Conservation (phyloP, 2,797 vertebrate species). For the Takifugu rubripes region DNA sequence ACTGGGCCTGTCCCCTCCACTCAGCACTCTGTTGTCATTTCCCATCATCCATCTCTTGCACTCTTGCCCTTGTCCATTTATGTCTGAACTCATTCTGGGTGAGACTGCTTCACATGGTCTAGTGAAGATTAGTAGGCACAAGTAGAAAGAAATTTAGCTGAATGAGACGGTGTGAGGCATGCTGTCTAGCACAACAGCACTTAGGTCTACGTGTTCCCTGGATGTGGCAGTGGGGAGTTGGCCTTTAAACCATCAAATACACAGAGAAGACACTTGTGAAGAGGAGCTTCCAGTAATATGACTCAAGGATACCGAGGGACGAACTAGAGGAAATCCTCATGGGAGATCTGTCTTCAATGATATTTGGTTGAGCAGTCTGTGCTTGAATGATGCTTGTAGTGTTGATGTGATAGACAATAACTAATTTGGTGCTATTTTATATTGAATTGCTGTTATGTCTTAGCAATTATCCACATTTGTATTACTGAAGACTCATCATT, state of each 20-base stretch:
- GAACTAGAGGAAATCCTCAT: too few species aligned
- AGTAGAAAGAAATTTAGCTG: constrained; percentile 1
- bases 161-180: constrained; percentile 19
- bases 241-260: constrained; percentile 14
- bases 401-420: too few species aligned
- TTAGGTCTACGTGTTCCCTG: constrained; percentile 14
- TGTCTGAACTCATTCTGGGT: constrained; percentile 30
- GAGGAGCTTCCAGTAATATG: too few species aligned
- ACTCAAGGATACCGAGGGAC: too few species aligned
- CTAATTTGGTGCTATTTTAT: too few species aligned
- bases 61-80: constrained; percentile 27
- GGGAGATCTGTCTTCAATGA: too few species aligned
- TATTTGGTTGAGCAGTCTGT: too few species aligned
- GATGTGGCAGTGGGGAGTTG: constrained; percentile 5
- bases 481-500: too few species aligned
- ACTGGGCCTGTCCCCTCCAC: constrained; percentile 49
- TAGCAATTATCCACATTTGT: too few species aligned
- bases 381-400: too few species aligned
- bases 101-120: constrained; percentile 41
- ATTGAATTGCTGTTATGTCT: too few species aligned
- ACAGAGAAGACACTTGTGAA: constrained; percentile 1
- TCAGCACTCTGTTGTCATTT: constrained; percentile 54
- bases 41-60: constrained; percentile 47
- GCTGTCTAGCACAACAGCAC: constrained; percentile 28
- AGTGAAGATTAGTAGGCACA: constrained; percentile 26